A percentile compares a stretch with the other conserved stretches of the same genome.
Evolutionary conservation across 2,113 vertebrate species (phyloP).

Genomic region (Neopipo cinnamomea): DNA sequence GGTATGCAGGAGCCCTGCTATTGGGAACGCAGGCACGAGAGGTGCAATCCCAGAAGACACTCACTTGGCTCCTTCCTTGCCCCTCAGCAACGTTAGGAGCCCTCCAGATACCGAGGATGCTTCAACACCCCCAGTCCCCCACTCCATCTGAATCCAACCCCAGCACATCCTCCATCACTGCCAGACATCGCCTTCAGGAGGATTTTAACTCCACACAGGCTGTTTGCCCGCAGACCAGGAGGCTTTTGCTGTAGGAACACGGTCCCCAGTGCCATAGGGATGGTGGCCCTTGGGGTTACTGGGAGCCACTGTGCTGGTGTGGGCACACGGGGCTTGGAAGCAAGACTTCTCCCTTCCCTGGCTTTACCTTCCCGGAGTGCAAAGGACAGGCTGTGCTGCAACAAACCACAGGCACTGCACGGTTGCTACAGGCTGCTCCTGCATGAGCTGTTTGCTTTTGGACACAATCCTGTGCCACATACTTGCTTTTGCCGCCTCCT

Average conservation of each 20-base stretch:
- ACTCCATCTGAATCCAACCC: neutral
- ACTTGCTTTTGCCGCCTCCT: neutral
- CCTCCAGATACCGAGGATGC: neutral
- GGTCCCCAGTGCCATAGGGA: fast-evolving
- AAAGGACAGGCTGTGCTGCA: neutral
- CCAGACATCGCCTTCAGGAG: neutral
- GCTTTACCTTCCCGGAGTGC: fast-evolving
- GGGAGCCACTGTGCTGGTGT: neutral
- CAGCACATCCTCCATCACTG: neutral
- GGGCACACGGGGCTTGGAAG: fast-evolving
- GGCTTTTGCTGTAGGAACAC: neutral
- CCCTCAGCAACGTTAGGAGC: neutral
- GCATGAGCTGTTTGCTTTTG: neutral
- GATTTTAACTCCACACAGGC: neutral
- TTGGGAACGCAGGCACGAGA: neutral
- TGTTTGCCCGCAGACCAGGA: neutral
- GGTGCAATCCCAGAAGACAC: neutral
- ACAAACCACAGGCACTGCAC: fast-evolving
- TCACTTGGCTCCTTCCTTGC: neutral
- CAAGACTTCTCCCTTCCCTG: fast-evolving
- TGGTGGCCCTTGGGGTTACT: neutral
- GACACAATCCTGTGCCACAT: neutral
- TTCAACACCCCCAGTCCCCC: neutral
- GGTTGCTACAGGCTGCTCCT: neutral
- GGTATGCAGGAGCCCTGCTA: neutral